These are phyloP conservation scores for Gambelia wislizenii DNA, from an alignment of 2,797 vertebrate genomes.

Conservation along the genomic window DNA sequence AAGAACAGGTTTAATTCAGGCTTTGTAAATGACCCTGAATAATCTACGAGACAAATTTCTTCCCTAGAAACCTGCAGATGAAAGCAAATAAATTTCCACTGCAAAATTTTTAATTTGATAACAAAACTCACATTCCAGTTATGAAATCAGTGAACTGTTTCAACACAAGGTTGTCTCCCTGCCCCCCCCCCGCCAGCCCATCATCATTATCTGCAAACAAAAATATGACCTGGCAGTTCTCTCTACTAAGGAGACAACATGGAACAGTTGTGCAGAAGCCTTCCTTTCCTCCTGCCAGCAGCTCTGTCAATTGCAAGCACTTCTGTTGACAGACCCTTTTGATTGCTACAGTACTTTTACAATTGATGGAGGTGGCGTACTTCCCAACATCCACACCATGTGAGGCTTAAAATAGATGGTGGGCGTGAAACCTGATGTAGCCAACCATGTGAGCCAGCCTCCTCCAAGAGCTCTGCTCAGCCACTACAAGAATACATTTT, in stretches of 20 bases:
- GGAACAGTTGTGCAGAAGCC: accelerated
- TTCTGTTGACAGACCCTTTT: constrained; percentile 70
- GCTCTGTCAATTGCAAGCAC: constrained; percentile 71
- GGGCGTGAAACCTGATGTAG: constrained; percentile 25
- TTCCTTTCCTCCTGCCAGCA: not conserved
- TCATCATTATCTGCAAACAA: not conserved
- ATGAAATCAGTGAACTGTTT: not conserved
- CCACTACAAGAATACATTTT: not conserved
- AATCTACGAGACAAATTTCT: not conserved
- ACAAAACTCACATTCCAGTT: not conserved
- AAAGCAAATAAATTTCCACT: not conserved
- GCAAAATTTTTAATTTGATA: constrained; percentile 11
- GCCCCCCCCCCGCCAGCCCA: not conserved
- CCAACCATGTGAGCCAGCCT: constrained; percentile 62
- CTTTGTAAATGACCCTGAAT: not conserved
- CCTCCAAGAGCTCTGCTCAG: constrained; percentile 20
- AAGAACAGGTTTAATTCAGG: not conserved
- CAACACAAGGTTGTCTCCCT: not conserved
- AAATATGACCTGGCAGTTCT: constrained; percentile 1
- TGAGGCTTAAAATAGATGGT: constrained; percentile 59
- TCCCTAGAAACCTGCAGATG: not conserved
- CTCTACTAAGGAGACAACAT: not conserved
- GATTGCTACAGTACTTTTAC: constrained; percentile 25
- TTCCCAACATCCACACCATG: constrained; percentile 9
- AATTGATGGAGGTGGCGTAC: constrained; percentile 22